Base-by-base conservation (phyloP, 2,888 invertebrate species). In the Thera obeliscata region DNA sequence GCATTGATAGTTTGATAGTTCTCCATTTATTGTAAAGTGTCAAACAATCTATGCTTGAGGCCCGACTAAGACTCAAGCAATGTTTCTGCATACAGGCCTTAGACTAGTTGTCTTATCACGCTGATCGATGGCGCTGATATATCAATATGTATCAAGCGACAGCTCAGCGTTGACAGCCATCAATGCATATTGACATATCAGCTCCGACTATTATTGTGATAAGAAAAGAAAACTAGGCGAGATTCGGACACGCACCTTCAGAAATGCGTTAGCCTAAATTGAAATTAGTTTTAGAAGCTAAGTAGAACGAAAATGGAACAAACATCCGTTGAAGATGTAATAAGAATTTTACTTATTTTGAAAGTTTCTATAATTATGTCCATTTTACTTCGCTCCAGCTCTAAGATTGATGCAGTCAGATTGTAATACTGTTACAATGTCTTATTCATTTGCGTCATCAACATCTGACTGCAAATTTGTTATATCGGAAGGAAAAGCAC, bases 391-490 rank as follows among this genome's bases (percentile, higher is more conserved):
- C 12, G n/a, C 58, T 58, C 9, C 46, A 11, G 43, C 58, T 58
- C 9, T 33, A 11, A 9, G 43, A n/a, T 8, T 55, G 5, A 55
- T 50, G 12, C 2, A 46, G 43, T 46, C 43, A 46, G 43, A 46
- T 22, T 22, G 22, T 9, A 46, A 9, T 7, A 46, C 1, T 9
- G 9, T 46, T 46, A 2, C 9, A 46, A 46, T 46, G 2, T 46
- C 2, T 9, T 6, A 43, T 43, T 43, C 3, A 2, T 11, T 33
- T 22, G 22, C 12, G 49, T 49, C 41, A 48, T 49, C 48, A 8
- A 41, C n/a, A 8, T 36, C 36, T 56, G 41, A 60, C 50, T 57
- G 54, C n/a, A 46, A 61, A 46, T 36, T 52, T 61, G 46, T 56
- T 56, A 56, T 49, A 56, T 6, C 43, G 12, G 36, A 57, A 38